A percentile compares a stretch with the other conserved stretches of the same genome.
Conservation (phyloP, 2,888 invertebrate species). For the Trachelus troglodyta region DNA sequence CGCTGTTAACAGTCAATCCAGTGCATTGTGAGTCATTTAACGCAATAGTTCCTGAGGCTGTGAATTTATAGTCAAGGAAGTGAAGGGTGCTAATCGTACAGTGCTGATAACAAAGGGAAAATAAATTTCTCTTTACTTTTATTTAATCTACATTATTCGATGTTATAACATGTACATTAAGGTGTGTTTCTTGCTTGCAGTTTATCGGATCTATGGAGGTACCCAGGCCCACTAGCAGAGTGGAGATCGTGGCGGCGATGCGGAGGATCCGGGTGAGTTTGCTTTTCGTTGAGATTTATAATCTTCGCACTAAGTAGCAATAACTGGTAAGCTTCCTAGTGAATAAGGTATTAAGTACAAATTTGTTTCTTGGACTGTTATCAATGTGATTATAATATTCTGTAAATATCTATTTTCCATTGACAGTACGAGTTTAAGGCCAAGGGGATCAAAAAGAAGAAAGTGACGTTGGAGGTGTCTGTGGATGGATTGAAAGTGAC, state of each 20-base stretch:
- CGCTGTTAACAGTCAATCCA: background rate
- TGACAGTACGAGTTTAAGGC: constrained; percentile 99
- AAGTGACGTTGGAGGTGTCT: constrained; percentile 94
- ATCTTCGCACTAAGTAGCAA: background rate
- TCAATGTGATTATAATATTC: background rate
- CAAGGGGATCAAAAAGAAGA: constrained; percentile 96
- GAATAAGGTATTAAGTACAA: background rate
- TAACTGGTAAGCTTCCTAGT: background rate
- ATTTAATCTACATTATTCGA: background rate
- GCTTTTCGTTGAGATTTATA: constrained; percentile 25
- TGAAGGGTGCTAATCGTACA: background rate
- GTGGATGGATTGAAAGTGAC: constrained; percentile 95
- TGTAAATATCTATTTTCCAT: constrained; percentile 20
- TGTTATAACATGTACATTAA: background rate
- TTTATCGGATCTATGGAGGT: constrained; percentile 99
- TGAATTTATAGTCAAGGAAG: background rate
- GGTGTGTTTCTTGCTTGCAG: constrained; percentile 72
- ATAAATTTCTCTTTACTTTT: background rate
- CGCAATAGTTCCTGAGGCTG: background rate
- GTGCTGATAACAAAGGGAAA: background rate
- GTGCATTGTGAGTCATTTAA: background rate
- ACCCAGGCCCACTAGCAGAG: constrained; percentile 93
- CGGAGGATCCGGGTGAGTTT: constrained; percentile 92
- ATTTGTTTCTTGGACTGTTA: background rate
- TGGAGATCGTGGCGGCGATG: constrained; percentile 99